Conservation (phyloP, 2,888 invertebrate genomes). For the Macrosoma leucophasiata region DNA sequence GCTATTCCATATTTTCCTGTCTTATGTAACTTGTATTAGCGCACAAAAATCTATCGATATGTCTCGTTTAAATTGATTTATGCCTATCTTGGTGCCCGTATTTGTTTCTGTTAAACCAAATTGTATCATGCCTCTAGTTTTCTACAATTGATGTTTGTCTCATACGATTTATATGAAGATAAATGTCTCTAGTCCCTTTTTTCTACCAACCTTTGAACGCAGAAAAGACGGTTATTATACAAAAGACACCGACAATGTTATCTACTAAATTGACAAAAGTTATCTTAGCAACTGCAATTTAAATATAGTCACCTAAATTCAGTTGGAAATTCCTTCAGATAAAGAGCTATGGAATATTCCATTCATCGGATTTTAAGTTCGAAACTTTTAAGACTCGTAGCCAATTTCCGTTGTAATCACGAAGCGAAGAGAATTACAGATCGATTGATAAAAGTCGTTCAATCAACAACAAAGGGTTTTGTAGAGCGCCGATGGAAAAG, state of each 20-base stretch:
- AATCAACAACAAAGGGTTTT: slow-evolving; percentile 46
- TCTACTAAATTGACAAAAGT: background rate
- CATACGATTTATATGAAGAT: no score
- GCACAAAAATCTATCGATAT: no score
- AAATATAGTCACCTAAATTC: slow-evolving; percentile 10
- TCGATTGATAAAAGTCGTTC: slow-evolving; percentile 34
- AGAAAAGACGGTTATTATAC: no score
- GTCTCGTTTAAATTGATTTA: no score
- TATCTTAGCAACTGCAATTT: slow-evolving; percentile 5
- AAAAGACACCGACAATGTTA: background rate
- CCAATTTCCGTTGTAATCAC: slow-evolving; percentile 17
- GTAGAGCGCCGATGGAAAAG: slow-evolving; percentile 39
- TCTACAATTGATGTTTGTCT: no score
- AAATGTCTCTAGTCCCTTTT: no score
- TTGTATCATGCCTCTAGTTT: background rate
- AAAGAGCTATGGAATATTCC: slow-evolving; percentile 13
- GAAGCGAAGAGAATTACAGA: slow-evolving; percentile 15
- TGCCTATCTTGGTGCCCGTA: no score
- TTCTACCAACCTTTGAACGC: no score
- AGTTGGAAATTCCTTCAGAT: slow-evolving; percentile 13
- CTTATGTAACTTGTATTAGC: no score
- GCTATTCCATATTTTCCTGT: no score
- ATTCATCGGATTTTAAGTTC: slow-evolving; percentile 18
- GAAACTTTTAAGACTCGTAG: slow-evolving; percentile 18
- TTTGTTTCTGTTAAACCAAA: background rate